phyloP scores from a whole-genome alignment of 2,797 vertebrate species.

The Phoxinus dragarum region DNA sequence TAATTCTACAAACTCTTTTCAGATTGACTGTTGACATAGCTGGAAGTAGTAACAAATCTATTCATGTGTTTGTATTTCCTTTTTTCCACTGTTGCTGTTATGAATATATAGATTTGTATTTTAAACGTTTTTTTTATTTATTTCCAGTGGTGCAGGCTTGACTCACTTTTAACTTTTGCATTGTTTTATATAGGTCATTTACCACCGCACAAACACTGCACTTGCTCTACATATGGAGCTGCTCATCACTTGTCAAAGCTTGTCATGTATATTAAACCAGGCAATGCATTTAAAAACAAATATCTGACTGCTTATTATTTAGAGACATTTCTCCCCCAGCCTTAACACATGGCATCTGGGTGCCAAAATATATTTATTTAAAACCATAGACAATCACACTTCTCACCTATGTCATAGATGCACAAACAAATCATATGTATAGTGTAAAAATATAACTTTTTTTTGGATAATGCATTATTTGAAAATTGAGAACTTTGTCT shows the following conservation, averaged over 20 bases:
- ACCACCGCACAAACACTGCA: slow-evolving; percentile 20
- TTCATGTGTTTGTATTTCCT: slow-evolving; percentile 11
- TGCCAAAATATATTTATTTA: not conserved
- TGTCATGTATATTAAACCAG: slow-evolving; percentile 53
- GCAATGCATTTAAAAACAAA: slow-evolving; percentile 20
- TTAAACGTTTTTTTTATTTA: too few species aligned
- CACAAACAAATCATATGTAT: not conserved
- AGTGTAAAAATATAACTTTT: not conserved
- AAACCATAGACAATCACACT: not conserved
- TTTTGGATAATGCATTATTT: not conserved
- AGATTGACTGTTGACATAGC: not conserved
- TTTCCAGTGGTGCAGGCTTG: slow-evolving; percentile 21
- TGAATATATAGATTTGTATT: not conserved
- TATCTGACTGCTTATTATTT: not conserved
- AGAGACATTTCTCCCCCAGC: not conserved
- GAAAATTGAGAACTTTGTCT: not conserved
- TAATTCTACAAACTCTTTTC: not conserved
- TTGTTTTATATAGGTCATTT: slow-evolving; percentile 47
- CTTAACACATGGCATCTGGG: not conserved
- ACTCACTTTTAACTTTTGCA: slow-evolving; percentile 34
- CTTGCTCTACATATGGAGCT: slow-evolving; percentile 32
- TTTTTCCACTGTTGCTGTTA: slow-evolving; percentile 5
- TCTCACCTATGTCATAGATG: not conserved
- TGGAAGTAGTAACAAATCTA: not conserved
- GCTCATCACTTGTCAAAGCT: slow-evolving; percentile 50